These are phyloP conservation scores for Papilio glaucus DNA, from an alignment of 1,140 invertebrate species.

Conservation along the genomic window DNA sequence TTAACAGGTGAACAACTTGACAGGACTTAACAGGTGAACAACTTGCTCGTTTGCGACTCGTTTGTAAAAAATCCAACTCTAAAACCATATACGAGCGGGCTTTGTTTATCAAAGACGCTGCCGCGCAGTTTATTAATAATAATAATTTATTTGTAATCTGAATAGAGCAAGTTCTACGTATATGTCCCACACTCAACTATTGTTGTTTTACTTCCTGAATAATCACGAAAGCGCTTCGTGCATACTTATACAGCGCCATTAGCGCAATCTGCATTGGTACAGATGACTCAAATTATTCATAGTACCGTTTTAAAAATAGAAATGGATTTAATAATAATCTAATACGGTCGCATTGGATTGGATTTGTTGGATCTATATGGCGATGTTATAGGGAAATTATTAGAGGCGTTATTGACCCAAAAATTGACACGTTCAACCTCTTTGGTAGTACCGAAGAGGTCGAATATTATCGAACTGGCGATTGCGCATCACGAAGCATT, in stretches of 20 bases:
- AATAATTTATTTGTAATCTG: constrained; percentile 8
- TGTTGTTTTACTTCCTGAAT: constrained; percentile 29
- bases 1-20: no score
- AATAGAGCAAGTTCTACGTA: constrained; percentile 15
- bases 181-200: neutral
- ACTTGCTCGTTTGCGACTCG: no score
- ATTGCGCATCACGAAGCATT: no score
- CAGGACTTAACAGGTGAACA: neutral
- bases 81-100: neutral
- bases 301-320: constrained; percentile 20
- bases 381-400: no score
- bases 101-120: neutral
- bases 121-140: neutral
- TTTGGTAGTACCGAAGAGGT: no score
- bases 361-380: neutral
- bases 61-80: neutral
- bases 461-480: no score
- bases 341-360: neutral
- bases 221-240: constrained; percentile 20
- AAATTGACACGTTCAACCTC: no score
- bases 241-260: constrained; percentile 9
- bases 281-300: neutral
- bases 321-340: neutral
- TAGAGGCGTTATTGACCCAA: no score
- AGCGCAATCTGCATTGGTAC: constrained; percentile 1